A percentile compares a stretch with the other conserved stretches of the same genome.
phyloP scores from a whole-genome alignment of 2,797 vertebrate genomes.

The Lepus oiostolus region DNA sequence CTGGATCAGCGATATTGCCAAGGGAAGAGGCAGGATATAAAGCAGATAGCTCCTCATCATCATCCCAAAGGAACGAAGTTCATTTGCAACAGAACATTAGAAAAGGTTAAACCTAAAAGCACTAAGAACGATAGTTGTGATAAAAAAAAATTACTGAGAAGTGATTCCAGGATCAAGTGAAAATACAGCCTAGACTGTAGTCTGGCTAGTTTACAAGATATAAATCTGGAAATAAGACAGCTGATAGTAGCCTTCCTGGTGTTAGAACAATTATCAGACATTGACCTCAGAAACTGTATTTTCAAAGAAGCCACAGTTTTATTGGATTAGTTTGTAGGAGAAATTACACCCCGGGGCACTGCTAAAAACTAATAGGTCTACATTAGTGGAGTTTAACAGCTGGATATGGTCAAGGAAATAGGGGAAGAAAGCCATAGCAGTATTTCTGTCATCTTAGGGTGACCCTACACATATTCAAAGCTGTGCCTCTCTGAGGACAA shows the following conservation, averaged over 20 bases:
- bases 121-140: not conserved
- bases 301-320: not conserved
- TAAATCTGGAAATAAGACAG: not conserved
- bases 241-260: not conserved
- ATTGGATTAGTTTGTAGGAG: not conserved
- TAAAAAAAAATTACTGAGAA: not conserved
- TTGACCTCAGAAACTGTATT: not conserved
- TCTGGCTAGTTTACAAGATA: not conserved
- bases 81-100: not conserved
- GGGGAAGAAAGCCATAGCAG: not conserved
- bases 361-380: not conserved
- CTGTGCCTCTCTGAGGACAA: not conserved
- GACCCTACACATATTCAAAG: not conserved
- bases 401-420: not conserved
- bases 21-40: not conserved
- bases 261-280: not conserved
- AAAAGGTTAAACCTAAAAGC: not conserved
- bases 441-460: not conserved
- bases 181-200: not conserved
- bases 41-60: not conserved
- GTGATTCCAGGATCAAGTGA: not conserved
- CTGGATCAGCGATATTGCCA: not conserved
- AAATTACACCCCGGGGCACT: not conserved
- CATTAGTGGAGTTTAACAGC: constrained; percentile 4
- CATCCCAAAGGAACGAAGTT: not conserved